Conservation (phyloP, 2,888 invertebrate genomes). For the Drosophila demipolita region DNA sequence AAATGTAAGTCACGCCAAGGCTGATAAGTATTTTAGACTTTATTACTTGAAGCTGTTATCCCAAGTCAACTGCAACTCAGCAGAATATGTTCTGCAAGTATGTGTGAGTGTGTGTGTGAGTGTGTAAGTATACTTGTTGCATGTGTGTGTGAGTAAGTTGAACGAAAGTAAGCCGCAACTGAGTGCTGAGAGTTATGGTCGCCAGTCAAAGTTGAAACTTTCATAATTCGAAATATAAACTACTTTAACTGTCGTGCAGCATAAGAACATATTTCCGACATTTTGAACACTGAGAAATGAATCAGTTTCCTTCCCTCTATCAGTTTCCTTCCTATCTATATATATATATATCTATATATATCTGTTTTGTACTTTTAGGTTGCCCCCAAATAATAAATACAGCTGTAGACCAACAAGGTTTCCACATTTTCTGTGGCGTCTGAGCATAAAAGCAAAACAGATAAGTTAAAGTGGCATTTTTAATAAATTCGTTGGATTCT, state of each 20-base stretch:
- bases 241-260: conserved; percentile 71
- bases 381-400: neutral
- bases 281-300: conserved; percentile 34
- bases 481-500: neutral
- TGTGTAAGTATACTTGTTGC: conserved; percentile 2
- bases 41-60: conserved; percentile 70
- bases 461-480: neutral
- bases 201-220: conserved; percentile 52
- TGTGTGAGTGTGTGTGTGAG: conserved; percentile 5
- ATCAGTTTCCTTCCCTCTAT: conserved; percentile 39
- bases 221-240: conserved; percentile 72
- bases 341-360: neutral
- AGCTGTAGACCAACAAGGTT: neutral
- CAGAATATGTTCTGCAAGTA: conserved; percentile 43
- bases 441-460: neutral
- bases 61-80: conserved; percentile 54
- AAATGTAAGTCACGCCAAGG: conserved; percentile 71
- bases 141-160: conserved; percentile 13
- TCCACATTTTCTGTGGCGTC: too few relatives aligned
- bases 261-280: conserved; percentile 31
- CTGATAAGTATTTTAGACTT: conserved; percentile 74
- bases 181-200: conserved; percentile 37
- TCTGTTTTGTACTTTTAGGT: neutral
- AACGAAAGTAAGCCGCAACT: conserved; percentile 32
- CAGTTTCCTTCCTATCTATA: conserved; percentile 39